Evolutionary conservation across 2,113 vertebrate genomes (phyloP).

Genomic region (Muntiacus reevesi): DNA sequence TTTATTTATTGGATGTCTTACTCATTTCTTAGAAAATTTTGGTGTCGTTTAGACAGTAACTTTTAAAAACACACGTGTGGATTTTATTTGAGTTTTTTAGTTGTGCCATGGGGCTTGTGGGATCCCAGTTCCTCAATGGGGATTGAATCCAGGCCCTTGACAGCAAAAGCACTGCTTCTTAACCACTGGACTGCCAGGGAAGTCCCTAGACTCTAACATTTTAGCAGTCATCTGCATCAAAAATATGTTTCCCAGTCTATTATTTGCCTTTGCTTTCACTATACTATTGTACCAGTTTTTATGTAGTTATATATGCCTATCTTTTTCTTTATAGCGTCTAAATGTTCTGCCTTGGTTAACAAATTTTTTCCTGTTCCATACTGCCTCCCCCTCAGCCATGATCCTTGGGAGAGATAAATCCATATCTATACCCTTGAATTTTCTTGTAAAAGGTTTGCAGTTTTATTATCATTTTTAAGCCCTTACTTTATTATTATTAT

Average conservation of each 20-base stretch:
- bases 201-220: not conserved
- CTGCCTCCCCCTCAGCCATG: not conserved
- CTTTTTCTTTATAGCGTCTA: not conserved
- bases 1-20: not conserved
- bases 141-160: not conserved
- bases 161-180: not conserved
- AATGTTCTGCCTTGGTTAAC: not conserved
- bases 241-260: not conserved
- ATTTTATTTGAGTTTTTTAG: not conserved
- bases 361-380: not conserved
- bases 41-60: not conserved
- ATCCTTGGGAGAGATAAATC: not conserved
- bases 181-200: not conserved
- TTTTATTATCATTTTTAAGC: not conserved
- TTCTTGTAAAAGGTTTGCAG: not conserved
- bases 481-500: not conserved
- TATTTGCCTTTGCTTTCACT: slow-evolving; percentile 2
- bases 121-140: not conserved
- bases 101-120: not conserved
- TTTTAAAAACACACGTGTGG: not conserved
- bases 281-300: not conserved
- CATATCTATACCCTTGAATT: not conserved
- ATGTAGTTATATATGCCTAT: not conserved
- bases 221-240: not conserved
- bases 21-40: not conserved